phyloP scores from a whole-genome alignment of 2,797 vertebrate genomes.

The Paguma larvata region DNA sequence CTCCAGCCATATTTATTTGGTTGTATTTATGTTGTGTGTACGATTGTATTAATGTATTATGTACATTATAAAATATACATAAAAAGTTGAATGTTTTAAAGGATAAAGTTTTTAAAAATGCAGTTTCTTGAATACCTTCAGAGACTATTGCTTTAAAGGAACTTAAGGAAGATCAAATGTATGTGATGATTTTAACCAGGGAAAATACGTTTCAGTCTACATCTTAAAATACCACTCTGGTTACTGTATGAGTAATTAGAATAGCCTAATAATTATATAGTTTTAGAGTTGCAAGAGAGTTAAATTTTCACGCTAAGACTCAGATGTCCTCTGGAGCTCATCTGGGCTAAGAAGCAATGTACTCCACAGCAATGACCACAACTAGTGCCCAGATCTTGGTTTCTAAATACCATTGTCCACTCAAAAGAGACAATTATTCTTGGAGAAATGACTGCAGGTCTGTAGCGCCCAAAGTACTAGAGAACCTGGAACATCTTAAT shows the following conservation, averaged over 20 bases:
- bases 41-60: not conserved
- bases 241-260: not conserved
- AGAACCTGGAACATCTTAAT: not conserved
- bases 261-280: not conserved
- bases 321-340: not conserved
- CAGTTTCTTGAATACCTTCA: not conserved
- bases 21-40: not conserved
- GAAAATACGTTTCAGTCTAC: not conserved
- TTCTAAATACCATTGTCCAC: not conserved
- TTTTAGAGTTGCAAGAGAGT: not conserved
- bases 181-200: not conserved
- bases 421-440: not conserved
- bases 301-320: not conserved
- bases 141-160: not conserved
- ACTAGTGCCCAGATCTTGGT: not conserved
- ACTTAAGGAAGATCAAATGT: not conserved
- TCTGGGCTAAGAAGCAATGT: not conserved
- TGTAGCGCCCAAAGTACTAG: not conserved
- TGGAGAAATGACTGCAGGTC: not conserved
- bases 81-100: not conserved
- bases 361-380: not conserved
- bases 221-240: not conserved
- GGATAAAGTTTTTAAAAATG: not conserved
- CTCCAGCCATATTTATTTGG: constrained; percentile 17
- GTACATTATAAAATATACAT: not conserved